phyloP scores from a whole-genome alignment of 2,888 invertebrate genomes.

The Diachrysia chrysitis region DNA sequence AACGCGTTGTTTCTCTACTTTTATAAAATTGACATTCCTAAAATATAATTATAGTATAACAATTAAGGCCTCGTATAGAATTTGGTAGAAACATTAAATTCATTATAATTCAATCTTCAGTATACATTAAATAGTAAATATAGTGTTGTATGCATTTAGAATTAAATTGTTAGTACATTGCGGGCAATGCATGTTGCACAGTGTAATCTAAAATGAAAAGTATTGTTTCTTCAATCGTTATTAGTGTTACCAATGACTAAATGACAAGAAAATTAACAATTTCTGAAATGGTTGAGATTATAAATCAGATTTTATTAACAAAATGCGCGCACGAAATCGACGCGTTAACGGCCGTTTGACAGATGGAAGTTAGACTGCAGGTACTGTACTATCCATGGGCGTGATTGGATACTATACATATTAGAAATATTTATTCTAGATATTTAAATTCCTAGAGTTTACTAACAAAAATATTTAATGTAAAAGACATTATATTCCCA shows the following conservation, averaged over 20 bases:
- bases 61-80: conserved; percentile 47
- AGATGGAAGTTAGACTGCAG: no score
- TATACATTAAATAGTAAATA: conserved; percentile 14
- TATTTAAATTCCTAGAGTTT: not conserved
- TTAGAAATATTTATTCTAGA: not conserved
- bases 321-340: no score
- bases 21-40: conserved; percentile 59
- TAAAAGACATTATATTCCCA: not conserved
- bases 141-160: conserved; percentile 20
- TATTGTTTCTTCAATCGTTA: conserved; percentile 1
- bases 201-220: not conserved
- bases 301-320: no score
- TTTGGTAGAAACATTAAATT: conserved; percentile 13
- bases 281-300: not conserved
- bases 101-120: conserved; percentile 12
- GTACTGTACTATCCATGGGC: no score
- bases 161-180: conserved; percentile 2
- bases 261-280: not conserved
- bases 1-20: conserved; percentile 46
- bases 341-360: no score
- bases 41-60: conserved; percentile 28
- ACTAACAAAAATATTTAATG: no score
- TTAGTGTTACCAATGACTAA: not conserved
- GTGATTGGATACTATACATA: no score
- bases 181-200: not conserved